Conservation (phyloP, 2,797 vertebrate genomes). For the Glyptemys insculpta region DNA sequence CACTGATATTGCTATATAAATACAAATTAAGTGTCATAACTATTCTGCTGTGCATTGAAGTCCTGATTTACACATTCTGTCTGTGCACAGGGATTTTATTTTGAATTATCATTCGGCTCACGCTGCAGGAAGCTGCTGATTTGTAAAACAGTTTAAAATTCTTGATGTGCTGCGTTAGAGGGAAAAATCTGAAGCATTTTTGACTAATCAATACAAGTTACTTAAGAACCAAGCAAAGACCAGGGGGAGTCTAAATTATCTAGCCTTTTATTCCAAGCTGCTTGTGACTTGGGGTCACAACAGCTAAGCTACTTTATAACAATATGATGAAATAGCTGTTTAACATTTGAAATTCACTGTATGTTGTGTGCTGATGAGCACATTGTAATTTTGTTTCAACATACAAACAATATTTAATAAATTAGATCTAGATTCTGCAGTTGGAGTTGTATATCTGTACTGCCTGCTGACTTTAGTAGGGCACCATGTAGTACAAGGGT, state of each 20-base stretch:
- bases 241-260: background rate
- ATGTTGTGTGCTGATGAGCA: background rate
- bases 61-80: rapidly evolving
- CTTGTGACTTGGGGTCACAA: background rate
- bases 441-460: background rate
- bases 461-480: background rate
- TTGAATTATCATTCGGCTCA: background rate
- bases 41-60: rapidly evolving
- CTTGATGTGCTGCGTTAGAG: background rate
- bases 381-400: background rate
- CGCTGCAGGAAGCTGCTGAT: rapidly evolving
- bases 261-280: background rate
- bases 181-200: background rate
- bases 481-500: background rate
- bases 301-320: background rate
- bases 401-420: background rate
- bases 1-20: rapidly evolving
- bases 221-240: conserved; percentile 7
- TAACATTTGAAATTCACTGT: background rate
- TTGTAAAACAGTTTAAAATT: background rate
- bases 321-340: background rate
- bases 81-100: rapidly evolving
- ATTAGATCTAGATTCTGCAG: background rate
- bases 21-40: rapidly evolving
- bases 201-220: background rate